These are phyloP conservation scores for Brachyptera risi DNA, from an alignment of 2,888 invertebrate genomes.

Conservation along the genomic window DNA sequence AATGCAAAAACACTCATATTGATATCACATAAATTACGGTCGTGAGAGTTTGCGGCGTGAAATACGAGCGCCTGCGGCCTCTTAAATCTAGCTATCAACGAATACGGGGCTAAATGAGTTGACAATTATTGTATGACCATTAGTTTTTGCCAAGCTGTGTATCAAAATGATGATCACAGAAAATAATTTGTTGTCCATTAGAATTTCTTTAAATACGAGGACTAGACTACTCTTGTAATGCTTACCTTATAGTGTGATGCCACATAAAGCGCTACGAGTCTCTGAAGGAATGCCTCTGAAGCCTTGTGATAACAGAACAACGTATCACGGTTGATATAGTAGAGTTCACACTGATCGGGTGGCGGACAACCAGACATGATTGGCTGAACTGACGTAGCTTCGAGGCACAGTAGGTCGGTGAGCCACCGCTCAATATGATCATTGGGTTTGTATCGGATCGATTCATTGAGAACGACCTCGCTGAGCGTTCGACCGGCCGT, in stretches of 20 bases:
- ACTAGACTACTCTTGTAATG: not conserved
- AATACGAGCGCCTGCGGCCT: too few relatives aligned
- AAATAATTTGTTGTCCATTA: too few relatives aligned
- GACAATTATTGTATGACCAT: too few relatives aligned
- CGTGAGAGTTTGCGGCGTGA: too few relatives aligned
- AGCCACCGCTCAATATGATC: slow-evolving; percentile 92
- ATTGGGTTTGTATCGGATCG: slow-evolving; percentile 85
- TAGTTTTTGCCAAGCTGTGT: too few relatives aligned
- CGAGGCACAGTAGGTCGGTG: slow-evolving; percentile 83
- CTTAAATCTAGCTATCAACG: too few relatives aligned
- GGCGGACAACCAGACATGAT: slow-evolving; percentile 80
- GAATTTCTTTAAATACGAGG: too few relatives aligned
- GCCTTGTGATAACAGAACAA: slow-evolving; percentile 95
- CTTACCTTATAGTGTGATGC: slow-evolving; percentile 94
- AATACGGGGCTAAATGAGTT: too few relatives aligned
- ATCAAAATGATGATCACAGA: too few relatives aligned
- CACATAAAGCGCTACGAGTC: slow-evolving; percentile 89
- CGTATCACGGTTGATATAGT: slow-evolving; percentile 85
- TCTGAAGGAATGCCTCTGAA: slow-evolving; percentile 86
- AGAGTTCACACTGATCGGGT: slow-evolving; percentile 84
- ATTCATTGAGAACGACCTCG: slow-evolving; percentile 78
- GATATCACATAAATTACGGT: too few relatives aligned
- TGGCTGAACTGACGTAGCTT: slow-evolving; percentile 66
- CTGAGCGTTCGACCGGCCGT: slow-evolving; percentile 45
- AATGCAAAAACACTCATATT: too few relatives aligned